phyloP scores from a whole-genome alignment of 2,113 vertebrate genomes.

The Colinus virginianus region DNA sequence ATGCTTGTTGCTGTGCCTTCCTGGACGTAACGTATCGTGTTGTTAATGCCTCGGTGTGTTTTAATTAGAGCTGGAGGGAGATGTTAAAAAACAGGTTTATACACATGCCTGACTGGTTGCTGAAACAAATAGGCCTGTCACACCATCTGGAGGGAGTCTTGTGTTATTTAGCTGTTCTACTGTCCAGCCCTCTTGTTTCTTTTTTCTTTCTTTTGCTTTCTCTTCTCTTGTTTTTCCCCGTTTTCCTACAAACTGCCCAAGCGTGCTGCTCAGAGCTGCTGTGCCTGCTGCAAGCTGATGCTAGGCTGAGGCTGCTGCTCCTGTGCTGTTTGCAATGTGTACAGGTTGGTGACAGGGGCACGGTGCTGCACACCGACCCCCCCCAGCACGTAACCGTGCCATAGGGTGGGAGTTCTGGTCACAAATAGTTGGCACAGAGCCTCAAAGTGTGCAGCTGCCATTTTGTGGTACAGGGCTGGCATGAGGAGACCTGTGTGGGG shows the following conservation, averaged over 20 bases:
- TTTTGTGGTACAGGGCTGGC: background rate
- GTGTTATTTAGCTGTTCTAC: background rate
- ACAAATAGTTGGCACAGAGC: background rate
- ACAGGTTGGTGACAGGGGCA: too few species aligned
- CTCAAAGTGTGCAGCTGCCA: background rate
- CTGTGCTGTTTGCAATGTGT: too few species aligned
- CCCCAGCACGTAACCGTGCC: background rate
- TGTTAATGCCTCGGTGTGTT: background rate
- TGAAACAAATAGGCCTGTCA: conserved; percentile 5
- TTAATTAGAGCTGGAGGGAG: conserved; percentile 47
- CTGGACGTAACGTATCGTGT: background rate
- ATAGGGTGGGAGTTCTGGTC: background rate
- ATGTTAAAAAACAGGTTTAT: conserved; percentile 39
- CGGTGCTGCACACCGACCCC: background rate
- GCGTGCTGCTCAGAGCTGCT: background rate
- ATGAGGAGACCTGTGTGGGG: background rate
- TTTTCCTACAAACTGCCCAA: background rate
- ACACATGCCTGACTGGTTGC: conserved; percentile 26
- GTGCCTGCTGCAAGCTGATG: background rate
- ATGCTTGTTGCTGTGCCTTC: conserved; percentile 34
- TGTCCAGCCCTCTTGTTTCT: background rate
- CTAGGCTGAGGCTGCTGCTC: background rate
- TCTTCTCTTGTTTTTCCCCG: background rate
- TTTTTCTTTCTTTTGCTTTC: background rate
- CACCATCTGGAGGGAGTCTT: background rate